Evolutionary conservation across 2,113 vertebrate species (phyloP).

Genomic region (Gracilinanus agilis): DNA sequence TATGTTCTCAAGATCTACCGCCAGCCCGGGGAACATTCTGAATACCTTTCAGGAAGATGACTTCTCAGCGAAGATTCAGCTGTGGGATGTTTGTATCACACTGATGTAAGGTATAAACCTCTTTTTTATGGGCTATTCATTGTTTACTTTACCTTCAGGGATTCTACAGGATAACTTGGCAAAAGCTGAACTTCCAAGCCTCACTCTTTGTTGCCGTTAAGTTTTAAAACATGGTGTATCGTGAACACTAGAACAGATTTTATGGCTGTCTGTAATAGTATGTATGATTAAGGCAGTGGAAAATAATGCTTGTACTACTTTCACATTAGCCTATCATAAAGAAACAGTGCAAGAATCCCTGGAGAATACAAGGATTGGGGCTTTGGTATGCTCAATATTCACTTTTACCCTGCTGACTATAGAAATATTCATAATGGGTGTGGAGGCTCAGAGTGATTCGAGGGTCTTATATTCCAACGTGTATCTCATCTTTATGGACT

Average conservation of each 20-base stretch:
- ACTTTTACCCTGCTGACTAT: not conserved
- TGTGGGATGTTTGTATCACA: slow-evolving; percentile 70
- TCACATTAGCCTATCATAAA: slow-evolving; percentile 40
- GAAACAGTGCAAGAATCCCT: not conserved
- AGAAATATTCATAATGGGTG: not conserved
- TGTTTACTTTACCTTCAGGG: slow-evolving; percentile 20
- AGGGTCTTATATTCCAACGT: not conserved
- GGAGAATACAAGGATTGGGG: not conserved
- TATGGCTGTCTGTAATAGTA: slow-evolving; percentile 36
- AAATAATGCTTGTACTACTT: not conserved
- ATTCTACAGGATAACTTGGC: slow-evolving; percentile 43
- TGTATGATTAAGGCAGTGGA: slow-evolving; percentile 16
- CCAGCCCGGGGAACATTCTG: not conserved
- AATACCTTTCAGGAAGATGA: not conserved
- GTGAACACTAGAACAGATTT: slow-evolving; percentile 53
- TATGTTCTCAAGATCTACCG: not conserved
- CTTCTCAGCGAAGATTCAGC: slow-evolving; percentile 67
- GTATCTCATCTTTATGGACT: not conserved
- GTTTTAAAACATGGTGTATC: slow-evolving; percentile 49
- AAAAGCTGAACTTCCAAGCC: slow-evolving; percentile 63
- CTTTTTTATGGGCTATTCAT: slow-evolving; percentile 69
- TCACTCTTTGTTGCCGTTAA: slow-evolving; percentile 30
- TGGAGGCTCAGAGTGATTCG: not conserved
- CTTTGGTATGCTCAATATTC: rapidly evolving
- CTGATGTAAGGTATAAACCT: slow-evolving; percentile 49